These are phyloP conservation scores for Oppia nitens DNA, from an alignment of 1,140 invertebrate species.

Conservation along the genomic window DNA sequence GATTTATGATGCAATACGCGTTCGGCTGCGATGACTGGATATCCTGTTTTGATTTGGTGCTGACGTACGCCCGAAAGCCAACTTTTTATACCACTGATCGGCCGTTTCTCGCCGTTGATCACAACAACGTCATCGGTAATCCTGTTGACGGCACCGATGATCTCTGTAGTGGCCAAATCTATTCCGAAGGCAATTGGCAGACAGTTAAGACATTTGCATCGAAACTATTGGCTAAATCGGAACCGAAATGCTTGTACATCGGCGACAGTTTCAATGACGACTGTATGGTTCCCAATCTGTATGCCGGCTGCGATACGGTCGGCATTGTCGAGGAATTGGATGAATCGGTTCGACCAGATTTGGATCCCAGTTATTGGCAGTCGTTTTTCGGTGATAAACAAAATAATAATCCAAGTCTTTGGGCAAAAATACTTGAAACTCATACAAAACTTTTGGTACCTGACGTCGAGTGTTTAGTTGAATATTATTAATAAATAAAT, in stretches of 20 bases:
- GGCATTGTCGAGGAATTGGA: constrained; percentile 54
- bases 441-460: constrained; percentile 52
- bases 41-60: constrained; percentile 48
- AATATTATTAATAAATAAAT: constrained; percentile 24
- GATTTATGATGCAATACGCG: constrained; percentile 42
- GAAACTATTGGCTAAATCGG: constrained; percentile 29
- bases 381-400: constrained; percentile 43
- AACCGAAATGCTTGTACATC: constrained; percentile 49
- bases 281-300: constrained; percentile 44
- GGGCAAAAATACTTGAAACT: constrained; percentile 44
- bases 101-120: constrained; percentile 35
- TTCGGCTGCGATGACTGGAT: constrained; percentile 52
- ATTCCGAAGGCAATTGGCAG: constrained; percentile 46
- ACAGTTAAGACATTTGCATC: constrained; percentile 39
- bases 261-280: constrained; percentile 66
- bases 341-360: constrained; percentile 38
- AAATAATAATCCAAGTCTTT: constrained; percentile 35
- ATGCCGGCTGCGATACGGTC: constrained; percentile 45
- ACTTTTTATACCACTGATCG: constrained; percentile 46
- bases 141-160: constrained; percentile 29
- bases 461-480: constrained; percentile 38
- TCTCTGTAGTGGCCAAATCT: constrained; percentile 31
- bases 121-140: constrained; percentile 16
- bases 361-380: constrained; percentile 48
- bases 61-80: constrained; percentile 56